Evolutionary conservation across 2,888 invertebrate species (phyloP), one percentile per base, ranked within the genome.

Genomic region (Deroplatys truncata): DNA sequence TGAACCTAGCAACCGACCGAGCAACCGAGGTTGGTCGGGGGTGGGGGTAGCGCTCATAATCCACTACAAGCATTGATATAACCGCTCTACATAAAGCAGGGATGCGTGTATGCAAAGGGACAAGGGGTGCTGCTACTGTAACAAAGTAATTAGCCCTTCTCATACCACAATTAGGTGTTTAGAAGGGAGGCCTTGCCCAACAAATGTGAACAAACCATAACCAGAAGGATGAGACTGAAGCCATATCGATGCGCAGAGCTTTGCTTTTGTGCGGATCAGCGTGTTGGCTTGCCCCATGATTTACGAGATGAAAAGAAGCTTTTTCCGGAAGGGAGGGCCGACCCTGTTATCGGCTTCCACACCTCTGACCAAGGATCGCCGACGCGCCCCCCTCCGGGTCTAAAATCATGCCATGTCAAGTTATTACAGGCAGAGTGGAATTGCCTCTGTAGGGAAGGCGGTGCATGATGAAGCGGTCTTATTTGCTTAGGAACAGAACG

Each of bases 161-260:
- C 90, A 88, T 84, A 82, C 88, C 89, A 90, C 90, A 90, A 90
- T 90, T 90, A 90, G 90, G 88, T 90, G 88, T 87, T 84, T 87
- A 84, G 84, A 87, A 84, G 84, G 28, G 8, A 87, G 87, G 82
- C 87, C 35, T 83, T 83, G 56, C 85, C 15, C 85, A 16, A 87
- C 87, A 87, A 87, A 87, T 87, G 83, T 87, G 56, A 87, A 83
- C 87, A 87, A 87, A 35, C 56, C 86, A n/a, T 29, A 31, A 56
- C 35, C 49, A 28, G 82, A 16, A 29, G 20, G 20, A 72, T 15
- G 56, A 72, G 16, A 20, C 56, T 16, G 56, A 56, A 56, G 56
- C 56, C 15, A 72, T 72, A 72, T 72, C 56, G 56, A 72, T 20
- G 56, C 49, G 15, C 49, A 49, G 7, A 49, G 49, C 56, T 56